Percentiles rank a stretch among this genome's conserved stretches.
These are phyloP conservation scores for Ursus arctos DNA, from an alignment of 2,113 vertebrate genomes.

Conservation along the genomic window DNA sequence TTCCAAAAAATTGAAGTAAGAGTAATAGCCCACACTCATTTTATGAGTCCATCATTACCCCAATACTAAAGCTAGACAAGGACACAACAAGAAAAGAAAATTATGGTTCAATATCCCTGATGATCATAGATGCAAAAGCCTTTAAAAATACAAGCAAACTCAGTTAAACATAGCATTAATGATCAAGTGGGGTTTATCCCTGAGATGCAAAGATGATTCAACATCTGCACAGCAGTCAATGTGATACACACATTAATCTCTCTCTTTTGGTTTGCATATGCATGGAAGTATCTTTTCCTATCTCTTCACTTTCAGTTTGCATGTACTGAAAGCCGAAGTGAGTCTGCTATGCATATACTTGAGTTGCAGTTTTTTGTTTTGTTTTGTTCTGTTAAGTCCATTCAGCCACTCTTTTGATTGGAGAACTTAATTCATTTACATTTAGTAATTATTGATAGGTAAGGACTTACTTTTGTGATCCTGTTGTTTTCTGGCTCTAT, in stretches of 20 bases:
- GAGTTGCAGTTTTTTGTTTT: not conserved
- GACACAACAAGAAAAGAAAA: not conserved
- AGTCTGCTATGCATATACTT: not conserved
- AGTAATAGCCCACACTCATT: too few species aligned
- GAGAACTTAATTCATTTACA: not conserved
- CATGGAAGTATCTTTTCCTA: too few species aligned
- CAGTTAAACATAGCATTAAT: not conserved
- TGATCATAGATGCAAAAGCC: not conserved
- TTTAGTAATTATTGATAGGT: not conserved
- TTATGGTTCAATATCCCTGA: not conserved
- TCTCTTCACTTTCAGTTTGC: too few species aligned
- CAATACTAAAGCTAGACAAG: too few species aligned
- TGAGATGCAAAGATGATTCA: too few species aligned
- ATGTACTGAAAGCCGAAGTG: not conserved
- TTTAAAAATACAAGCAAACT: not conserved
- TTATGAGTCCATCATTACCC: too few species aligned
- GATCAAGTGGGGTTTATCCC: not conserved
- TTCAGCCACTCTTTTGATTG: not conserved
- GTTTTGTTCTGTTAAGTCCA: not conserved
- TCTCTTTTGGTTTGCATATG: too few species aligned
- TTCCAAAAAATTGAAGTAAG: too few species aligned
- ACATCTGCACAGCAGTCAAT: too few species aligned
- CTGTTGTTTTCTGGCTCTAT: not conserved
- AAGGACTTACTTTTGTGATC: not conserved
- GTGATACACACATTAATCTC: too few species aligned